These are phyloP conservation scores for Drosophila lacertosa DNA, from an alignment of 1,140 invertebrate species.

Conservation along the genomic window DNA sequence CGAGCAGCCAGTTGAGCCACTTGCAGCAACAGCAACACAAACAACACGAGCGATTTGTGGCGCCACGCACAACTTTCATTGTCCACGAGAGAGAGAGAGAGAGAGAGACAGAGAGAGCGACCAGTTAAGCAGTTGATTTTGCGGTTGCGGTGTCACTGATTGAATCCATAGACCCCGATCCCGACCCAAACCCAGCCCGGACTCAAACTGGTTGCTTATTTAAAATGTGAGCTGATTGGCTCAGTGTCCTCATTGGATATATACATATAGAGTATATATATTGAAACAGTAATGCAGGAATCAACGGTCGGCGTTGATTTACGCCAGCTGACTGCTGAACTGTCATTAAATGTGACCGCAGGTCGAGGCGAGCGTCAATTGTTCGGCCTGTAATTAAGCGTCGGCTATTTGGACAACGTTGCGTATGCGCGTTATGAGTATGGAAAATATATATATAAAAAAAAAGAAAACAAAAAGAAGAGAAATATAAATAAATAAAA, in stretches of 20 bases:
- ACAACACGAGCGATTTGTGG: conserved; percentile 6
- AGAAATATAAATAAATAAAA: background rate
- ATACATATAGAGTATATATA: conserved; percentile 2
- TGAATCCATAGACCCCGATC: conserved; percentile 48
- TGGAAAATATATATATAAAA: conserved; percentile 9
- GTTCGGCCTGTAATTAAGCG: conserved; percentile 65
- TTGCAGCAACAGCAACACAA: background rate
- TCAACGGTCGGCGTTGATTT: conserved; percentile 35
- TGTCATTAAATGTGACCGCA: conserved; percentile 73
- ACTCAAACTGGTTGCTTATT: conserved; percentile 40
- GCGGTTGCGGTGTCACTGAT: conserved; percentile 61
- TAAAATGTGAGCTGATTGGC: conserved; percentile 67
- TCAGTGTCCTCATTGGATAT: conserved; percentile 25
- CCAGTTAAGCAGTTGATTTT: conserved; percentile 57
- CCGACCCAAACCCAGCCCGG: background rate
- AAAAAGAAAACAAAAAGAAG: background rate
- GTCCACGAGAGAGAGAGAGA: too few species aligned
- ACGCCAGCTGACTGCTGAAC: conserved; percentile 42
- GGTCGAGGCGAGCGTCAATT: conserved; percentile 40
- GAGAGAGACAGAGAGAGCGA: conserved; percentile 13
- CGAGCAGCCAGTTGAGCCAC: conserved; percentile 5
- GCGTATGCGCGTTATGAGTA: conserved; percentile 47
- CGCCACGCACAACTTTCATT: conserved; percentile 12
- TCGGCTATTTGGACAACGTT: conserved; percentile 42
- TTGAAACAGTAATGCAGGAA: conserved; percentile 11